phyloP scores from a whole-genome alignment of 1,140 invertebrate species.

The Achroia grisella region DNA sequence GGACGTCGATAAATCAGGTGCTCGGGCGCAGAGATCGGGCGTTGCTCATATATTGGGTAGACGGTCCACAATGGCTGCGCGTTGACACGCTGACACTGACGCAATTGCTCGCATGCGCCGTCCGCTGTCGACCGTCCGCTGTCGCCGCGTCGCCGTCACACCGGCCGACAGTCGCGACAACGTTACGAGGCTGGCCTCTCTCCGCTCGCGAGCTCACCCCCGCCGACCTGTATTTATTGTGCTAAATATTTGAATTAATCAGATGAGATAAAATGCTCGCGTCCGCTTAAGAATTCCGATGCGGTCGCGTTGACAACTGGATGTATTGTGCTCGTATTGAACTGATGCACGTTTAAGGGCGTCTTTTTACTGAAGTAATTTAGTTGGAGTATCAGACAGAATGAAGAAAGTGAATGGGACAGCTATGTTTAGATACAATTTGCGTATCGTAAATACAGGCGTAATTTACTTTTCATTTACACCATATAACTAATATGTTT shows the following conservation, averaged over 20 bases:
- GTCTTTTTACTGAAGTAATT: slow-evolving; percentile 18
- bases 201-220: slow-evolving; percentile 21
- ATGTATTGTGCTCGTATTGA: slow-evolving; percentile 69
- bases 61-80: slow-evolving; percentile 54
- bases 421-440: too few species aligned
- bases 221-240: slow-evolving; percentile 61
- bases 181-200: background rate
- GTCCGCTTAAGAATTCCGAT: slow-evolving; percentile 65
- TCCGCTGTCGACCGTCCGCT: slow-evolving; percentile 32
- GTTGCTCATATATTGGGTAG: slow-evolving; percentile 62
- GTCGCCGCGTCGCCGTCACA: slow-evolving; percentile 24
- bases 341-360: slow-evolving; percentile 55
- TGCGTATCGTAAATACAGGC: too few species aligned
- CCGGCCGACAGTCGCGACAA: slow-evolving; percentile 11
- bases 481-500: too few species aligned
- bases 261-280: slow-evolving; percentile 67
- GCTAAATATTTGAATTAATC: slow-evolving; percentile 73
- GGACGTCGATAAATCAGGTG: slow-evolving; percentile 69
- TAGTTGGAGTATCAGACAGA: background rate
- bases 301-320: slow-evolving; percentile 66
- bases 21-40: slow-evolving; percentile 33
- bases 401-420: too few species aligned
- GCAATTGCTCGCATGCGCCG: slow-evolving; percentile 62
- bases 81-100: slow-evolving; percentile 62
- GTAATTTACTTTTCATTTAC: too few species aligned